Evolutionary conservation across 1,140 invertebrate genomes (phyloP).

Genomic region (Drosophila ficusphila): DNA sequence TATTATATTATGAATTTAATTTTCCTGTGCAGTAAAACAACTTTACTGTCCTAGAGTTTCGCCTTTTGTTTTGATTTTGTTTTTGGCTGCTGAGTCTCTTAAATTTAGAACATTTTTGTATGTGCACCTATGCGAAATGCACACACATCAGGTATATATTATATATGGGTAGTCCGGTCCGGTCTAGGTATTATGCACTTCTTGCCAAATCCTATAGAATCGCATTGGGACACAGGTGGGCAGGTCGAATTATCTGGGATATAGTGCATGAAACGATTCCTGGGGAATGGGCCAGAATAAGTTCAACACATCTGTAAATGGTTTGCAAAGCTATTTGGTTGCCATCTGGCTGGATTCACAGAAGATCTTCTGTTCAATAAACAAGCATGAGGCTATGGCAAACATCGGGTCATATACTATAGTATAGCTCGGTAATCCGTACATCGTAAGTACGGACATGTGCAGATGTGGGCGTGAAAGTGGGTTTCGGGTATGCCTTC

Average conservation of each 20-base stretch:
- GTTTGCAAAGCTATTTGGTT: not conserved
- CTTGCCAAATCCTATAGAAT: conserved; percentile 8
- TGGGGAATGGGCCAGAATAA: not conserved
- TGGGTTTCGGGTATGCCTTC: conserved; percentile 39
- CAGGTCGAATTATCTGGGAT: conserved; percentile 1
- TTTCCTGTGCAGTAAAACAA: conserved; percentile 1
- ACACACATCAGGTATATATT: not conserved
- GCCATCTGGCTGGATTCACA: conserved; percentile 14
- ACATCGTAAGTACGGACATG: conserved; percentile 1
- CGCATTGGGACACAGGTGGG: conserved; percentile 26
- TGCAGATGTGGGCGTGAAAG: not conserved
- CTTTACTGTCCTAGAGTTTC: conserved; percentile 2
- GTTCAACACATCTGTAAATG: not conserved
- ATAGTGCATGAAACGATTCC: not conserved
- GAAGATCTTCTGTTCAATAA: conserved; percentile 6
- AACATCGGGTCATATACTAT: conserved; percentile 1
- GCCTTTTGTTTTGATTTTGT: conserved; percentile 39
- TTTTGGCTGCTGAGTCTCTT: conserved; percentile 32
- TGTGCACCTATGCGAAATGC: conserved; percentile 17
- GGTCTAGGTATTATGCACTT: conserved; percentile 7
- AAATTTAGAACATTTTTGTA: conserved; percentile 45
- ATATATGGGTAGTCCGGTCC: conserved; percentile 15
- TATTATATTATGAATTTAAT: not conserved
- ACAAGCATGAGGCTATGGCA: conserved; percentile 8
- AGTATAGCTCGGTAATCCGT: not conserved